Percentiles rank a stretch among this genome's conserved stretches.
These are phyloP conservation scores for Proisotoma minuta DNA, from an alignment of 2,888 invertebrate genomes.

Conservation along the genomic window DNA sequence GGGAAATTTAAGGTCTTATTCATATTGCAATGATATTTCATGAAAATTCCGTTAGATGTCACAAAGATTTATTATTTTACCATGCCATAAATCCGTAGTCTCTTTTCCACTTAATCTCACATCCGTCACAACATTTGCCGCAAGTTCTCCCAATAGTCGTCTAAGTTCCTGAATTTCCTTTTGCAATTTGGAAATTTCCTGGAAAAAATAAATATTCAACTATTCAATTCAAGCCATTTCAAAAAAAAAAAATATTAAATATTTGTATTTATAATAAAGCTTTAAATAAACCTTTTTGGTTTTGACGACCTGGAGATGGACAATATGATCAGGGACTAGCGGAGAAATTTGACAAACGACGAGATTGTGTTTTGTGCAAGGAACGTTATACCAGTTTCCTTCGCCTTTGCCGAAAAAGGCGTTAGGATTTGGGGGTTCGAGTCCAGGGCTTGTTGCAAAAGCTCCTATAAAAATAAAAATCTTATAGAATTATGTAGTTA, in stretches of 20 bases:
- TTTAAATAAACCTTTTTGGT: background rate
- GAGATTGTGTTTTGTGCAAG: background rate
- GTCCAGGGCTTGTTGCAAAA: background rate
- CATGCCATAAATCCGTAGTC: background rate
- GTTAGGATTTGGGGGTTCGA: background rate
- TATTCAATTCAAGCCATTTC: too few species aligned
- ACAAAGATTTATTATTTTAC: too few species aligned
- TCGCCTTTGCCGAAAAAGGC: background rate
- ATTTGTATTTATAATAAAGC: too few species aligned
- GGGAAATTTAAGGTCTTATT: too few species aligned
- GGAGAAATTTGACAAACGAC: background rate
- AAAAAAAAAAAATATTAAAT: too few species aligned
- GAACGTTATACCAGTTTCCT: background rate
- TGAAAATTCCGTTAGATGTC: too few species aligned
- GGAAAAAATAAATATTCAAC: too few species aligned
- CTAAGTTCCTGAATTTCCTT: background rate
- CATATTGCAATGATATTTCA: too few species aligned
- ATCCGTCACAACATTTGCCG: background rate
- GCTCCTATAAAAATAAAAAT: too few species aligned
- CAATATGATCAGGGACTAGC: background rate
- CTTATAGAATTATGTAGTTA: too few species aligned
- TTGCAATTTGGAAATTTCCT: background rate
- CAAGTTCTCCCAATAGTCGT: background rate
- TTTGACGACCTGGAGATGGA: background rate
- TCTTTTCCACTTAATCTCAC: background rate